A percentile compares a stretch with the other conserved stretches of the same genome.
Evolutionary conservation across 2,888 invertebrate species (phyloP).

Genomic region (Clepsis dumicolana): DNA sequence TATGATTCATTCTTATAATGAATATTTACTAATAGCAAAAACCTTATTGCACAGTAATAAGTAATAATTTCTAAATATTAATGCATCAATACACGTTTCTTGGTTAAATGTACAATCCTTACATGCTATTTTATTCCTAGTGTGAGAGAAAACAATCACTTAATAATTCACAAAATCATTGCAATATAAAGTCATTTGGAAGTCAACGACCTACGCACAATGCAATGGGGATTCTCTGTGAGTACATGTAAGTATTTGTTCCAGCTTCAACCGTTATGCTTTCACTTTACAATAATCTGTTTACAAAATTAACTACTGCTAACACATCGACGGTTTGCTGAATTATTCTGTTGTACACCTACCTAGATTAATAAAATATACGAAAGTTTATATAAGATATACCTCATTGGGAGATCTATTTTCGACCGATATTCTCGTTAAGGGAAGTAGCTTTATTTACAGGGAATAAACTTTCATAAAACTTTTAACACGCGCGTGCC

Average conservation of each 20-base stretch:
- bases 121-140: slow-evolving; percentile 3
- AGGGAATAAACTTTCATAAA: slow-evolving; percentile 25
- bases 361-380: not conserved
- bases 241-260: slow-evolving; percentile 71
- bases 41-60: not conserved
- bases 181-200: not conserved
- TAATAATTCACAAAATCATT: slow-evolving; percentile 29
- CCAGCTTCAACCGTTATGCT: slow-evolving; percentile 82
- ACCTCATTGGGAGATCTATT: not conserved
- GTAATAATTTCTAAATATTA: slow-evolving; percentile 52
- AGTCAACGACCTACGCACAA: slow-evolving; percentile 19
- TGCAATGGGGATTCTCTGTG: slow-evolving; percentile 42
- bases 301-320: slow-evolving; percentile 61
- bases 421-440: not conserved
- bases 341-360: slow-evolving; percentile 55
- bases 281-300: slow-evolving; percentile 49
- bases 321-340: slow-evolving; percentile 81
- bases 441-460: slow-evolving; percentile 21
- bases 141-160: not conserved
- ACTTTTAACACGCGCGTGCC: slow-evolving; percentile 22
- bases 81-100: slow-evolving; percentile 68
- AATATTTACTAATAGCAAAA: not conserved
- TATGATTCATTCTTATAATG: not conserved
- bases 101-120: slow-evolving; percentile 41
- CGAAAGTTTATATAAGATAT: not conserved